Base-by-base conservation (phyloP, 2,797 vertebrate genomes). In the Leuciscus waleckii region DNA sequence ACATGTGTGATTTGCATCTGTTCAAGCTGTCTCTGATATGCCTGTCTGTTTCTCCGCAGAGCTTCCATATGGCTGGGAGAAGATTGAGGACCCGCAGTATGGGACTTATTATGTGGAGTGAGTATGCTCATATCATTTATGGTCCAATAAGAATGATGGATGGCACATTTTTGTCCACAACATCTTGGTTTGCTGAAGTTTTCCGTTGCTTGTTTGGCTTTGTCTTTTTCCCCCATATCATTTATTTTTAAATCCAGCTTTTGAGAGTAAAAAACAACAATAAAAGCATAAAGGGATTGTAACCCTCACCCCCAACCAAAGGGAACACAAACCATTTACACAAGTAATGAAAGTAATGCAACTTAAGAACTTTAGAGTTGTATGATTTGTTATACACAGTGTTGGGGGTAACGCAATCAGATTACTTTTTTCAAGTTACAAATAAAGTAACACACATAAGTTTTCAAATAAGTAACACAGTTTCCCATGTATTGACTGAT, bases 51-150 rank as follows among this genome's bases (percentile, higher is more conserved):
- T 56, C 68, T 84, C 92, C 91, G 1, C 93, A 99, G 98, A 99
- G 92, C 96, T 99, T 94, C 98, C 98, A 70, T 99, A 99, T 43
- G 98, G 98, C 87, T 99, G 98, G 98, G 98, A 99, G 93, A 99
- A 97, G 94, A 99, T 99, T 86, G 97, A 98, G 87, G 98, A 99
- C 90, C 98, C 98, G 61, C 98, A 99, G 69, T 99, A 97, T 1
- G 98, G 98, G 87, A 97, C 95, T 16, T 99, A 99, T 79, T 99
- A 97, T 0, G 98, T 99, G 16, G 98, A 99, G 98, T 99, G 93
- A 99, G 98, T 97, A 54, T 63, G 65, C 82, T 35, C 32, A 29
- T 54, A 19, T 65, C 83, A 82, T 79, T 75, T 73, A 54, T 71
- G n/a, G 54, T 67, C 43, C 81, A 19, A 17, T 71, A 67, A 58